Evolutionary conservation across 2,797 vertebrate species (phyloP).

Genomic region (Kryptolebias ocellatus): DNA sequence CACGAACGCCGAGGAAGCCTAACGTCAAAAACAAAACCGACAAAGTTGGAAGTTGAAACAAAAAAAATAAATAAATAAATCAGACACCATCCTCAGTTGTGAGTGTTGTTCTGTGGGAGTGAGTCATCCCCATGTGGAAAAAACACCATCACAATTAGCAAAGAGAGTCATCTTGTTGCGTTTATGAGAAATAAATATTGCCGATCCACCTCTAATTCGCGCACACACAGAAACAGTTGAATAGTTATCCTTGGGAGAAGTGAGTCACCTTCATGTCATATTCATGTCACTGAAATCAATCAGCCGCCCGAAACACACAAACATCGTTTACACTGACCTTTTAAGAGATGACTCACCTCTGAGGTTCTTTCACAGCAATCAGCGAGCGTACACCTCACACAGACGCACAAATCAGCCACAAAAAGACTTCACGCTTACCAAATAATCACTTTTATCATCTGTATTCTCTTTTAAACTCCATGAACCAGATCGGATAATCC

Average conservation of each 20-base stretch:
- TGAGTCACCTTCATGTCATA: slow-evolving; percentile 67
- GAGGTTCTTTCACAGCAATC: slow-evolving; percentile 45
- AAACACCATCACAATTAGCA: slow-evolving; percentile 14
- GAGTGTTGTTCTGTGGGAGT: slow-evolving; percentile 17
- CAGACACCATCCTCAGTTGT: not conserved
- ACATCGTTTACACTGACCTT: slow-evolving; percentile 62
- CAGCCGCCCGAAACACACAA: slow-evolving; percentile 38
- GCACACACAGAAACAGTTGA: slow-evolving; percentile 11
- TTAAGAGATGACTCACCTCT: slow-evolving; percentile 58
- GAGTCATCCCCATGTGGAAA: slow-evolving; percentile 43
- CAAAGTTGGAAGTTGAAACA: slow-evolving; percentile 5
- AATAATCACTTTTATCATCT: slow-evolving; percentile 8
- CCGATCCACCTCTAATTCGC: slow-evolving; percentile 14
- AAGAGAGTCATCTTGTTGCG: slow-evolving; percentile 20
- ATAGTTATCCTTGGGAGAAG: slow-evolving; percentile 21
- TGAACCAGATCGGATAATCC: slow-evolving; percentile 12
- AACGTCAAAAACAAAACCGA: not conserved
- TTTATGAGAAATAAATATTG: slow-evolving; percentile 44
- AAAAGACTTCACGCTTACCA: not conserved
- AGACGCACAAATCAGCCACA: slow-evolving; percentile 8
- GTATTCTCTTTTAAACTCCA: not conserved
- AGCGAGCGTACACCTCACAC: slow-evolving; percentile 10
- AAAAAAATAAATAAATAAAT: slow-evolving; percentile 1
- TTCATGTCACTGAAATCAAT: slow-evolving; percentile 65
- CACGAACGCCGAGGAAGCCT: slow-evolving; percentile 6